These are phyloP conservation scores for Campylomormyrus tamandua DNA, from an alignment of 2,113 vertebrate species.

Conservation along the genomic window DNA sequence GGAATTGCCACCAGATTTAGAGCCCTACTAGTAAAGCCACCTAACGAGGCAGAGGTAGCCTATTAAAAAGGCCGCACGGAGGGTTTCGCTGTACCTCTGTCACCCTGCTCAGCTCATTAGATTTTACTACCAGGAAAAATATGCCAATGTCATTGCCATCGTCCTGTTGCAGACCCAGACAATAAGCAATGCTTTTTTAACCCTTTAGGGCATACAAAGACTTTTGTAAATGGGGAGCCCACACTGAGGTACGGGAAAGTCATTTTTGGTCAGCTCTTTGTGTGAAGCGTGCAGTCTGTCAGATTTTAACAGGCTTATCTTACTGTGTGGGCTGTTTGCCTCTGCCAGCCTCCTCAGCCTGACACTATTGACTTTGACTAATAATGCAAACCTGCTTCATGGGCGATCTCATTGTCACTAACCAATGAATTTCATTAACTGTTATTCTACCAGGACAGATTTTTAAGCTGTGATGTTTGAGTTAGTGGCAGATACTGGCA, in stretches of 20 bases:
- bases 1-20: neutral
- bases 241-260: neutral
- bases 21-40: neutral
- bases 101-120: conserved; percentile 2
- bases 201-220: neutral
- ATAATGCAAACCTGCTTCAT: neutral
- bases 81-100: neutral
- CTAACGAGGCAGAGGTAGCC: conserved; percentile 3
- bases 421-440: neutral
- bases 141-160: neutral
- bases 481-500: neutral
- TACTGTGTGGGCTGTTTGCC: neutral
- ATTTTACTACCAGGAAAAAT: neutral
- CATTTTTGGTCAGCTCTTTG: neutral
- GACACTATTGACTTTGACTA: neutral
- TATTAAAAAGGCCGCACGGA: neutral
- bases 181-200: neutral
- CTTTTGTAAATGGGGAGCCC: neutral
- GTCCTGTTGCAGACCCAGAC: neutral
- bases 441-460: neutral
- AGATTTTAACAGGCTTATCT: neutral
- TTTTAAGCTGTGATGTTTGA: neutral
- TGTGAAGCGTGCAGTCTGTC: neutral
- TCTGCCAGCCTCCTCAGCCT: neutral
- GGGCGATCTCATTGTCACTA: neutral